Conservation (phyloP, 2,797 vertebrate genomes). For the Poecilia velifera region DNA sequence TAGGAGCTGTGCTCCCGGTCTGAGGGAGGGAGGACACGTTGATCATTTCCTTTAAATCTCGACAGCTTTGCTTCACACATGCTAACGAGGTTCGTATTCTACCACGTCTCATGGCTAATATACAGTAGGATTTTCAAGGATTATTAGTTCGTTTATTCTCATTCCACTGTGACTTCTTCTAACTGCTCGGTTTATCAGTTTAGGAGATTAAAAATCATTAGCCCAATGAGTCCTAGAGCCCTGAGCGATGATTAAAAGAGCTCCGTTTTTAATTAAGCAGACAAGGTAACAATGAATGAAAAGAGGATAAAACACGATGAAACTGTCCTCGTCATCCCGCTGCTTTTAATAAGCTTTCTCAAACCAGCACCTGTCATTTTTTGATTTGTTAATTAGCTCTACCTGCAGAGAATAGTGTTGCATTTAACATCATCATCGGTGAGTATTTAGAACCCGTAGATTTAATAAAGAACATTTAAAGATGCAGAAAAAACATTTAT, state of each 20-base stretch:
- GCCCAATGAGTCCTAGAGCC: slow-evolving; percentile 56
- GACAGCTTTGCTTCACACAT: neutral
- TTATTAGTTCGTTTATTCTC: slow-evolving; percentile 47
- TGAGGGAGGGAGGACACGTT: slow-evolving; percentile 61
- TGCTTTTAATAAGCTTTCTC: slow-evolving; percentile 17
- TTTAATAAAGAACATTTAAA: slow-evolving; percentile 21
- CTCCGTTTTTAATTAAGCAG: slow-evolving; percentile 56
- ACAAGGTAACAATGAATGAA: slow-evolving; percentile 51
- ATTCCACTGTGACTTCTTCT: slow-evolving; percentile 35
- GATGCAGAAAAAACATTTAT: neutral
- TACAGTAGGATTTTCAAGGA: slow-evolving; percentile 40
- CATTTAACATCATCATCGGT: slow-evolving; percentile 11
- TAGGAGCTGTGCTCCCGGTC: slow-evolving; percentile 76
- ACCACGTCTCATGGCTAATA: slow-evolving; percentile 17
- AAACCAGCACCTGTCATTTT: slow-evolving; percentile 18
- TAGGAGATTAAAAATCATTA: slow-evolving; percentile 46
- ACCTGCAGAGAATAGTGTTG: slow-evolving; percentile 6
- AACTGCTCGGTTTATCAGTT: slow-evolving; percentile 52
- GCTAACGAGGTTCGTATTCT: neutral
- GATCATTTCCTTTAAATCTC: neutral
- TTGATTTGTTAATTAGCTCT: slow-evolving; percentile 16
- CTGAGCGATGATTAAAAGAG: slow-evolving; percentile 54
- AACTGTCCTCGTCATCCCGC: slow-evolving; percentile 30
- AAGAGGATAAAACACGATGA: slow-evolving; percentile 34
- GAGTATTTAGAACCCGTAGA: slow-evolving; percentile 2